Base-by-base conservation (phyloP, 1,140 invertebrate species). In the Drosophila miranda region DNA sequence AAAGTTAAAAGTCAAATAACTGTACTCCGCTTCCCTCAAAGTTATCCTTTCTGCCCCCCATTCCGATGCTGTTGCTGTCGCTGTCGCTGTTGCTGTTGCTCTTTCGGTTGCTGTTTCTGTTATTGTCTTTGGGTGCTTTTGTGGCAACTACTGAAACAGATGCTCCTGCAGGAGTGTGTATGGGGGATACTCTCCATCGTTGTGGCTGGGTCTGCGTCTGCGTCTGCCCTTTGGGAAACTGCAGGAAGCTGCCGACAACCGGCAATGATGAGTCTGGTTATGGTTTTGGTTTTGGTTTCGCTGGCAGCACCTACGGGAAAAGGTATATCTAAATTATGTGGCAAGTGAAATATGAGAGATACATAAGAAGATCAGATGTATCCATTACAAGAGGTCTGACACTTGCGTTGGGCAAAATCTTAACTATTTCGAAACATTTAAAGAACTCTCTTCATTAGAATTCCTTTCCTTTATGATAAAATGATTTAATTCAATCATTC, bases 1-100 rank as follows among this genome's bases (percentile, higher is more conserved):
- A 86, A 86, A 86, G 81, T 86, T 86, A 87, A 86, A 86, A 86
- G 81, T 86, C 81, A 86, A 86, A 86, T 84, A 84, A 84, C 81
- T 81, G 82, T 67, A 86, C 30, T 42, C 55, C 38, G 63, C 46
- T 60, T 63, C 34, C 46, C 81, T 77, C 66, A 63, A 61, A 77
- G 56, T 86, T 81, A 9, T 62, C 44, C 55, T 58, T 61, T 3
- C 34, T 4, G 34, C 4, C 34, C 9, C 34, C 4, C 34, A 11
- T 11, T 0, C 34, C 3, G 9, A 4, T 9, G 7, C 34, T 38
- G 30, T 3, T 11, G 3, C 9, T 34, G 16, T 16, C 2, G 23
- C 23, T 23, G 23, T 4, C 9, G 2, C 34, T 11, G 34, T 3
- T 13, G 11, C 11, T 38, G 57, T 62, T 62, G 46, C 49, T 78